Conservation (phyloP, 2,888 invertebrate species). For the Pristionchus exspectatus region DNA sequence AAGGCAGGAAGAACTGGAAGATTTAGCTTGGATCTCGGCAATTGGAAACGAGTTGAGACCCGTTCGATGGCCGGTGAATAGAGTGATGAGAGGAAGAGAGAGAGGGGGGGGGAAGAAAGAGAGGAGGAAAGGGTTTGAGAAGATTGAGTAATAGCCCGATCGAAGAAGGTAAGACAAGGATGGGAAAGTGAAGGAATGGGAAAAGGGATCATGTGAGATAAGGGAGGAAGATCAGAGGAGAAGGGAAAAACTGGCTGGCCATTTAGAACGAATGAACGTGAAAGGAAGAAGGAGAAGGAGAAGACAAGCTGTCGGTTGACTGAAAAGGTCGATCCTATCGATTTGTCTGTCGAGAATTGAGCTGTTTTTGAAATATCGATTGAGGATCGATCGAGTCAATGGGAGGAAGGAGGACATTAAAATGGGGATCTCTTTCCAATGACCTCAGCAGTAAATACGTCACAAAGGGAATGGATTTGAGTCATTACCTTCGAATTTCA, state of each 20-base stretch:
- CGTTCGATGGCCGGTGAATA: slow-evolving; percentile 21
- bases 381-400: not conserved
- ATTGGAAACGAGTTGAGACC: slow-evolving; percentile 50
- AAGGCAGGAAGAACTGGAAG: slow-evolving; percentile 52
- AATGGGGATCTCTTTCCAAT: slow-evolving; percentile 21
- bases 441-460: slow-evolving; percentile 16
- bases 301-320: slow-evolving; percentile 33
- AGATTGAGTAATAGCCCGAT: slow-evolving; percentile 32
- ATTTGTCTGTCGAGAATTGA: not conserved
- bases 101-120: slow-evolving; percentile 18
- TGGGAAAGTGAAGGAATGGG: slow-evolving; percentile 39
- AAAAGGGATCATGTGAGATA: slow-evolving; percentile 34
- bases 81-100: slow-evolving; percentile 37
- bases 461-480: slow-evolving; percentile 30
- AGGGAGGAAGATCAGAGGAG: slow-evolving; percentile 28
- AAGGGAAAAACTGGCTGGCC: slow-evolving; percentile 55
- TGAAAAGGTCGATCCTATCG: not conserved
- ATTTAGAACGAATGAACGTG: slow-evolving; percentile 54
- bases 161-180: slow-evolving; percentile 52
- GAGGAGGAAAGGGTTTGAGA: slow-evolving; percentile 30
- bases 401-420: slow-evolving; percentile 31
- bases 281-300: slow-evolving; percentile 4
- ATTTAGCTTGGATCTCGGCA: slow-evolving; percentile 44
- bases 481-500: slow-evolving; percentile 33
- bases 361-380: slow-evolving; percentile 12